Conservation (phyloP, 2,113 vertebrate genomes). For the Pavo muticus region DNA sequence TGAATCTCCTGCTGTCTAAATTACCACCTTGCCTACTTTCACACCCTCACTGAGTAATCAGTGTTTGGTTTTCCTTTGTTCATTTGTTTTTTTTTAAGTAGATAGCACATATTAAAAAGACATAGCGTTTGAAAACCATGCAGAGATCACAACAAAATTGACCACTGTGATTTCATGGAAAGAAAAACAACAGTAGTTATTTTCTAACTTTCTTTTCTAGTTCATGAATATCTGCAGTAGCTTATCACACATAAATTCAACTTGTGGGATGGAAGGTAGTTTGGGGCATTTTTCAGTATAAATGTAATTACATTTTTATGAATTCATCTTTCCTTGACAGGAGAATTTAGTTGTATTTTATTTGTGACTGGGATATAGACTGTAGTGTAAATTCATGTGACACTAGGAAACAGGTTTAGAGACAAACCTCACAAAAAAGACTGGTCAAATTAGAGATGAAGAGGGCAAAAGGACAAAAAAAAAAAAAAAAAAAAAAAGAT, state of each 20-base stretch:
- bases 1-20: neutral
- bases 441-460: neutral
- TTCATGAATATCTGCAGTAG: neutral
- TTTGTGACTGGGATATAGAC: neutral
- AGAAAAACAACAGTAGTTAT: neutral
- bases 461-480: neutral
- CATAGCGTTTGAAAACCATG: neutral
- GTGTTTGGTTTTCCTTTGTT: neutral
- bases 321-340: constrained; percentile 33
- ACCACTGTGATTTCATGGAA: neutral
- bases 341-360: neutral
- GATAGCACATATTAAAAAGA: neutral
- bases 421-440: neutral
- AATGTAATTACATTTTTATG: constrained; percentile 19
- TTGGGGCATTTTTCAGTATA: neutral
- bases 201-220: neutral
- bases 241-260: neutral
- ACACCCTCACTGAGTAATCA: neutral
- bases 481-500: neutral
- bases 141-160: neutral
- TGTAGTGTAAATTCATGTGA: neutral
- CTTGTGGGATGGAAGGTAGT: neutral
- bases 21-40: neutral
- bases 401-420: neutral
- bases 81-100: neutral